Evolutionary conservation across 2,797 vertebrate genomes (phyloP).

Genomic region (Glossophaga mutica): DNA sequence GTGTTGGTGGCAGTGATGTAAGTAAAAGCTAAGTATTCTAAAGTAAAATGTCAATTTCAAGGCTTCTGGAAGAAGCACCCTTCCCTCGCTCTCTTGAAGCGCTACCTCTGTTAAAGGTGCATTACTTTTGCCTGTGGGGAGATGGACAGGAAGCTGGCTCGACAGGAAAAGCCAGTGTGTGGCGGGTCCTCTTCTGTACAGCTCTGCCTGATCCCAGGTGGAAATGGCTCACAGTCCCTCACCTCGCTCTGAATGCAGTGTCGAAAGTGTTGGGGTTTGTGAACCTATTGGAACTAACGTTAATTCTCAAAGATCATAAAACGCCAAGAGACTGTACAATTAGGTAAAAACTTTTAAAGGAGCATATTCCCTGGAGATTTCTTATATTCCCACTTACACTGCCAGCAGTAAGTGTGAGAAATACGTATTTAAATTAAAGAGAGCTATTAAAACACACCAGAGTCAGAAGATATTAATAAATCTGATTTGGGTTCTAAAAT

Average conservation of each 20-base stretch:
- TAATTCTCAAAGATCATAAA: neutral
- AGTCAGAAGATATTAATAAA: slow-evolving; percentile 61
- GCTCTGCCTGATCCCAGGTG: neutral
- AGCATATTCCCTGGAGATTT: neutral
- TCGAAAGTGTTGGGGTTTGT: neutral
- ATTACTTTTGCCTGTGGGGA: neutral
- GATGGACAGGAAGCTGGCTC: neutral
- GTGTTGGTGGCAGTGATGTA: neutral
- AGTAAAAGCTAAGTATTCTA: slow-evolving; percentile 1
- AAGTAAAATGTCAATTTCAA: neutral
- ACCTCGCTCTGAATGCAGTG: neutral
- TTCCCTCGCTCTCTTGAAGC: fast-evolving
- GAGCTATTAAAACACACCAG: slow-evolving; percentile 43
- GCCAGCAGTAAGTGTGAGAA: slow-evolving; percentile 14
- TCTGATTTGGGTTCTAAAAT: slow-evolving; percentile 52
- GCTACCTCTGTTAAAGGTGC: neutral
- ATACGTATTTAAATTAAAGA: slow-evolving; percentile 34
- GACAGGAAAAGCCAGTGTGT: neutral
- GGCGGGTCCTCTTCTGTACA: neutral
- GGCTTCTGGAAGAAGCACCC: neutral
- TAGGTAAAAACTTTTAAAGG: neutral
- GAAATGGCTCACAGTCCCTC: neutral
- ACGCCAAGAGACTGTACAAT: neutral
- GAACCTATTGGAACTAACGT: neutral
- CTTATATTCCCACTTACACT: neutral